Evolutionary conservation across 2,888 invertebrate genomes (phyloP), one percentile per base, ranked within the genome.

Genomic region (Mimachlamys varia): DNA sequence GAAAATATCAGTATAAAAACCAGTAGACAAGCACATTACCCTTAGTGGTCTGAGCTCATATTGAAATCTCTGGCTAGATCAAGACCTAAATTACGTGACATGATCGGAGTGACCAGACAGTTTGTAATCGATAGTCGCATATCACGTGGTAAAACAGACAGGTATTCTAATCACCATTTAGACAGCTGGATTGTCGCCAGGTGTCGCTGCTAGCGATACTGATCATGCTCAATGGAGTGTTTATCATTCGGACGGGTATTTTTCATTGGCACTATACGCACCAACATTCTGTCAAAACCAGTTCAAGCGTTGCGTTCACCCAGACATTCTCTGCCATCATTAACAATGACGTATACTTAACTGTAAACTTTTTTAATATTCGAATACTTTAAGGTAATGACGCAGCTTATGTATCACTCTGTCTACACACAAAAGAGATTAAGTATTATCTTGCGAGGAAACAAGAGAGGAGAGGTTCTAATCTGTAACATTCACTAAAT

Each of bases 361-460:
- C 62, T 27, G 27, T 27, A 4, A 76, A 13, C n/a, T 10, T 27
- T 27, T 76, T 10, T 27, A 76, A 27, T 7, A 76, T 76, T 27
- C 5, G 27, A 2, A 13, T 10, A 76, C 27, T 27, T 76, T 76
- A 4, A 76, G 62, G n/a, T 76, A 27, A 27, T 76, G 62, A 27
- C 62, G 27, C n/a, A n/a, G n/a, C n/a, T n/a, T n/a, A n/a, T n/a
- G 27, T n/a, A 4, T 27, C 62, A 17, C 27, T 17, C 17, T n/a
- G 62, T 76, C 62, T 76, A n/a, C 62, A 76, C 62, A 27, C 62
- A 76, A 76, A n/a, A n/a, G n/a, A n/a, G n/a, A n/a, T n/a, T n/a
- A n/a, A n/a, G n/a, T n/a, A n/a, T n/a, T n/a, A n/a, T n/a, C n/a
- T n/a, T n/a, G n/a, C n/a, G n/a, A n/a, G n/a, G n/a, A n/a, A n/a